Percentiles rank a stretch among this genome's conserved stretches.
These are phyloP conservation scores for Leptothorax acervorum DNA, from an alignment of 2,888 invertebrate species.

Conservation along the genomic window DNA sequence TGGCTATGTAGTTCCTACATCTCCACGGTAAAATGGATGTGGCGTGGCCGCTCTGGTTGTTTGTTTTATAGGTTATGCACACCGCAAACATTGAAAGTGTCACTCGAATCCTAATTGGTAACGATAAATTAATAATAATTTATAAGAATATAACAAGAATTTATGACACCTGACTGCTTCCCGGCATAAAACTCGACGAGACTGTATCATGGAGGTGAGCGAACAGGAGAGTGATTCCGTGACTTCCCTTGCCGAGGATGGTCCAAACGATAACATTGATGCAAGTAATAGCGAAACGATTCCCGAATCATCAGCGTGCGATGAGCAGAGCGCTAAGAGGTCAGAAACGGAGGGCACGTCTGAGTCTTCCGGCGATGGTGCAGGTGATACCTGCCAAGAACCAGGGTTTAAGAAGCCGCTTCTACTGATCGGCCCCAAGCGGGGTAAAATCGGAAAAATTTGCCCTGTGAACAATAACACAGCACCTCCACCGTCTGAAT, in stretches of 20 bases:
- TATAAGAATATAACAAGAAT: neutral
- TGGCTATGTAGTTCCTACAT: too few relatives aligned
- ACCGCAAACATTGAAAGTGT: neutral
- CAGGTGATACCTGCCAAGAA: neutral
- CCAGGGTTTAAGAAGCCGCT: conserved; percentile 78
- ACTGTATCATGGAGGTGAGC: neutral
- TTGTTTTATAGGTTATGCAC: neutral
- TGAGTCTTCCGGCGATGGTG: neutral
- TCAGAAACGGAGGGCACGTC: neutral
- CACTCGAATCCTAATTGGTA: neutral
- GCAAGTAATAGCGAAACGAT: neutral
- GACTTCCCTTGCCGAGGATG: neutral
- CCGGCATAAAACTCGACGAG: neutral
- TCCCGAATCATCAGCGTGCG: neutral
- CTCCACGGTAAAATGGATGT: too few relatives aligned
- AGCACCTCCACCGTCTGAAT: neutral
- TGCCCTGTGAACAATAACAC: conserved; percentile 30
- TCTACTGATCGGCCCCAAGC: conserved; percentile 76
- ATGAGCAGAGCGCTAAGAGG: neutral
- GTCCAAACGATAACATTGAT: neutral
- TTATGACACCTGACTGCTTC: neutral
- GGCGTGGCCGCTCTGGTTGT: too few relatives aligned
- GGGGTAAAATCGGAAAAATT: conserved; percentile 72
- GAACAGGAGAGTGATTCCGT: neutral
- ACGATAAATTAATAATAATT: neutral